A percentile compares a stretch with the other conserved stretches of the same genome.
These are phyloP conservation scores for Trimorus sp. DNA, from an alignment of 2,888 invertebrate genomes.

Conservation along the genomic window DNA sequence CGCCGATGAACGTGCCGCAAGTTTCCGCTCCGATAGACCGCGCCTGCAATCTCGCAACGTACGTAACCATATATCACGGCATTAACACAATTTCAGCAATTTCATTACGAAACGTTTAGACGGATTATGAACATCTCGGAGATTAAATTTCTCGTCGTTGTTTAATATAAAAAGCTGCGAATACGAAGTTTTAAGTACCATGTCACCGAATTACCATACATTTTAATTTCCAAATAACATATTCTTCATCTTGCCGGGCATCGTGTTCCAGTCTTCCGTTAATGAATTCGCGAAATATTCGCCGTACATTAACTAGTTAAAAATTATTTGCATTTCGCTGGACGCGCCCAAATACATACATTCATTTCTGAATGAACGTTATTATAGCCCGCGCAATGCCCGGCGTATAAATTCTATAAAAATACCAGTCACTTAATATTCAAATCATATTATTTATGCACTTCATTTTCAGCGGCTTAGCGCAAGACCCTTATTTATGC, in stretches of 20 bases:
- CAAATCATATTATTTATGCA: constrained; percentile 31
- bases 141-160: no score
- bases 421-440: constrained; percentile 21
- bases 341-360: constrained; percentile 18
- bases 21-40: no score
- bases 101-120: no score
- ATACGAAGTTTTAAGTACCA: not conserved
- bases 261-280: constrained; percentile 16
- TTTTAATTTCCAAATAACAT: constrained; percentile 19
- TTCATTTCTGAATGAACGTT: constrained; percentile 7
- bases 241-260: not conserved
- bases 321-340: constrained; percentile 33
- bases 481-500: constrained; percentile 21
- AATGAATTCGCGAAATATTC: constrained; percentile 17
- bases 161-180: constrained; percentile 1
- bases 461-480: constrained; percentile 7
- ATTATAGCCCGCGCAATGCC: no score
- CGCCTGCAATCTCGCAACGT: no score
- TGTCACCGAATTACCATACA: not conserved
- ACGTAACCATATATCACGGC: no score
- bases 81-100: no score
- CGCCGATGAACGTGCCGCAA: no score
- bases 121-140: no score
- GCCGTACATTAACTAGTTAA: constrained; percentile 24
- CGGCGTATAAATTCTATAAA: constrained; percentile 14